Conservation (phyloP, 2,113 vertebrate species). For the Calyptommatus sinebrachiatus region DNA sequence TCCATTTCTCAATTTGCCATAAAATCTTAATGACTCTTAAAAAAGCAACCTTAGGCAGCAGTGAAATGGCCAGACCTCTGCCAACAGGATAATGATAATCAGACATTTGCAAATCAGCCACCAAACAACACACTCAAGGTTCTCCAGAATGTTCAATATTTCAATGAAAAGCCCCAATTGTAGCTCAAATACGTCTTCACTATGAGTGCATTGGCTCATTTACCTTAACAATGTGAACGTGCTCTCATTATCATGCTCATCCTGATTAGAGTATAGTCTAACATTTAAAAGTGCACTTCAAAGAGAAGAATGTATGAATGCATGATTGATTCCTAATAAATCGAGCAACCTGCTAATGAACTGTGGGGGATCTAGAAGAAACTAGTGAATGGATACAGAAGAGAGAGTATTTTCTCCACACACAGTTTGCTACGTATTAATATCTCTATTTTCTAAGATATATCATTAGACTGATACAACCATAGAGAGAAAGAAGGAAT, state of each 20-base stretch:
- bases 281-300: constrained; percentile 79
- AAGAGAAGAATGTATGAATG: constrained; percentile 75
- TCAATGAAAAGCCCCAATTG: constrained; percentile 68
- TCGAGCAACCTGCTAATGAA: constrained; percentile 72
- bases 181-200: constrained; percentile 72
- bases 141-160: constrained; percentile 63
- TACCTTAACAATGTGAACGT: constrained; percentile 78
- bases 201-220: constrained; percentile 76
- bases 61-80: constrained; percentile 9
- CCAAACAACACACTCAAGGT: constrained; percentile 54
- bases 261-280: constrained; percentile 79
- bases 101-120: constrained; percentile 37
- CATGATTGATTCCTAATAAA: constrained; percentile 81
- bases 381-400: constrained; percentile 51
- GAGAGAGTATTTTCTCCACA: background rate
- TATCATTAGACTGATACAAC: constrained; percentile 9
- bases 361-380: constrained; percentile 62
- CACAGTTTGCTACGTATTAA: constrained; percentile 18
- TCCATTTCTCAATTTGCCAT: constrained; percentile 33
- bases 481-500: constrained; percentile 12
- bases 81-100: constrained; percentile 35
- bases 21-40: constrained; percentile 38
- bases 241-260: constrained; percentile 76
- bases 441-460: background rate
- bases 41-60: constrained; percentile 39